Base-by-base conservation (phyloP, 2,797 vertebrate genomes). In the Girardinus metallicus region DNA sequence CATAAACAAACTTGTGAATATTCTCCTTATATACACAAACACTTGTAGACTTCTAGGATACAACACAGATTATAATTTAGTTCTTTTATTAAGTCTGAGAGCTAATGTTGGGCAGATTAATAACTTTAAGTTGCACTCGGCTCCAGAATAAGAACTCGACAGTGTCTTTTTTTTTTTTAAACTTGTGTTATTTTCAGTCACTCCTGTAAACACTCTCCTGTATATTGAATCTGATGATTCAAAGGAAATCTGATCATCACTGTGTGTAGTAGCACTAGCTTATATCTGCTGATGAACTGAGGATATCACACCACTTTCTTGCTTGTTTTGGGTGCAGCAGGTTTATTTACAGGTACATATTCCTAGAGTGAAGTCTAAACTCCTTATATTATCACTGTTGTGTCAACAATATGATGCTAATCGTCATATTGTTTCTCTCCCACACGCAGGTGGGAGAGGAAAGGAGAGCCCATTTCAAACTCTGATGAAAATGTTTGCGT, bases 331-430 rank as follows among this genome's bases (percentile, higher is more conserved):
- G 29, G 29, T 55, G 29, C 21, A 57, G 23, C 21, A 5, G 23
- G 51, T 57, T 75, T 39, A 47, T 39, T 46, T 53, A 21, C 51
- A 36, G 10, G 9, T 55, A 6, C 73, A 55, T 51, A 75, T 36
- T 36, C n/a, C 3, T 16, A 41, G 49, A 74, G 23, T n/a, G 8
- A 41, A 53, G 23, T 64, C 26, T 1, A 29, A 29, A 39, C 12
- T 73, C 51, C 5, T 0, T 39, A 34, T 72, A 53, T 68, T 51
- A 31, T 39, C 81, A 36, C 71, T 74, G 44, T 66, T 78, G 36
- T 62, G 75, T 72, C 75, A 60, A 49, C 12, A 72, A 5, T 53
- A 74, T 44, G 46, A 43, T 73, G 71, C 29, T 16, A 43, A 82
- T 81, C n/a, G 6, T 73, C 13, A n/a, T n/a, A n/a, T n/a, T n/a